These are phyloP conservation scores for Chloropsis cyanopogon DNA, from an alignment of 2,113 vertebrate species.

Conservation along the genomic window DNA sequence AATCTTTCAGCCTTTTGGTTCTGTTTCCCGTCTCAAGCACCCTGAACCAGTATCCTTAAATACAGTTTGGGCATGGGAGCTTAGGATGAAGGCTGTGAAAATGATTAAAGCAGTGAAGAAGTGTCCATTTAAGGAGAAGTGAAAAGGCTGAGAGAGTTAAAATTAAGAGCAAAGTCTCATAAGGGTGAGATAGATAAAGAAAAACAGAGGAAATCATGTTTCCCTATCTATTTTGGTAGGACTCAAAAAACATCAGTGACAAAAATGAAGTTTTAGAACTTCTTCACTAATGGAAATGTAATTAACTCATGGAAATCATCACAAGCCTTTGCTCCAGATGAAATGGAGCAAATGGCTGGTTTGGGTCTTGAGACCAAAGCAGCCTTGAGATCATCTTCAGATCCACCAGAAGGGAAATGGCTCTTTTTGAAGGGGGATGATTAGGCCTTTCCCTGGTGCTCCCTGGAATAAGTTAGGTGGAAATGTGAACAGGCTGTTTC, in stretches of 20 bases:
- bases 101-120: conserved; percentile 10
- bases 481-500: conserved; percentile 28
- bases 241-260: neutral
- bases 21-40: neutral
- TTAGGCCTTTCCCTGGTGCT: neutral
- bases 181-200: neutral
- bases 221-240: neutral
- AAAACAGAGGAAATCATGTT: neutral
- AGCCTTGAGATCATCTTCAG: neutral
- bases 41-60: neutral
- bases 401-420: neutral
- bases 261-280: conserved; percentile 30
- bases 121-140: neutral
- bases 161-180: neutral
- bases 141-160: neutral
- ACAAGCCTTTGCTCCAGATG: neutral
- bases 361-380: neutral
- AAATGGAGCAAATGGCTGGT: neutral
- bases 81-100: neutral
- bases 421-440: neutral
- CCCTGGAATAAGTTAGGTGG: neutral
- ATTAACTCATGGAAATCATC: conserved; percentile 27
- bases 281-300: conserved; percentile 33
- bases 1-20: neutral
- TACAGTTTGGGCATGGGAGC: neutral